Percentiles rank a stretch among this genome's conserved stretches.
Conservation (phyloP, 2,797 vertebrate genomes). For the Rhadinocentrus ornatus region DNA sequence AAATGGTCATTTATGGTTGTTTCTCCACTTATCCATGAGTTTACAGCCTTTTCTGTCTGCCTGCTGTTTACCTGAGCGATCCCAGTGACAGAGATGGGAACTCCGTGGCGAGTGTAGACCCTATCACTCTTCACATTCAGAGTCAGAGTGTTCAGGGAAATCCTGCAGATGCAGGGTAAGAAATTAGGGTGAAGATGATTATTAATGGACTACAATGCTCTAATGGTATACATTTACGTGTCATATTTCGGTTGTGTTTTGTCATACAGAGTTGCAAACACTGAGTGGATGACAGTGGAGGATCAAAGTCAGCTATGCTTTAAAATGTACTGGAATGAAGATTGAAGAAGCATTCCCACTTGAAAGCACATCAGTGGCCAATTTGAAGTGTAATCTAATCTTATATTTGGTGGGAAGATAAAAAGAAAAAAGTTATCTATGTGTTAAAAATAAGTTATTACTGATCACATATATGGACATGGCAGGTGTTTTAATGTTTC, state of each 20-base stretch:
- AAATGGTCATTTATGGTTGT: not conserved
- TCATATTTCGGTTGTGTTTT: not conserved
- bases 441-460: not conserved
- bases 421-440: not conserved
- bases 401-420: too few relatives aligned
- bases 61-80: slow-evolving; percentile 87
- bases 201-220: slow-evolving; percentile 16
- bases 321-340: not conserved
- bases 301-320: not conserved
- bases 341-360: not conserved
- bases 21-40: too few relatives aligned
- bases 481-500: too few relatives aligned
- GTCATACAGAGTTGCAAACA: not conserved
- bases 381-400: not conserved
- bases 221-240: slow-evolving; percentile 13
- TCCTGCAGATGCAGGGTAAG: slow-evolving; percentile 73
- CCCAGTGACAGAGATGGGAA: slow-evolving; percentile 93
- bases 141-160: slow-evolving; percentile 92
- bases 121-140: slow-evolving; percentile 95
- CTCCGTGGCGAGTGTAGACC: slow-evolving; percentile 92
- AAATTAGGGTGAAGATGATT: not conserved
- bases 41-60: not conserved
- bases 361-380: not conserved
- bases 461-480: too few relatives aligned
- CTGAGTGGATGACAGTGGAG: not conserved